Base-by-base conservation (phyloP, 2,113 vertebrate species). In the Ovis aries region DNA sequence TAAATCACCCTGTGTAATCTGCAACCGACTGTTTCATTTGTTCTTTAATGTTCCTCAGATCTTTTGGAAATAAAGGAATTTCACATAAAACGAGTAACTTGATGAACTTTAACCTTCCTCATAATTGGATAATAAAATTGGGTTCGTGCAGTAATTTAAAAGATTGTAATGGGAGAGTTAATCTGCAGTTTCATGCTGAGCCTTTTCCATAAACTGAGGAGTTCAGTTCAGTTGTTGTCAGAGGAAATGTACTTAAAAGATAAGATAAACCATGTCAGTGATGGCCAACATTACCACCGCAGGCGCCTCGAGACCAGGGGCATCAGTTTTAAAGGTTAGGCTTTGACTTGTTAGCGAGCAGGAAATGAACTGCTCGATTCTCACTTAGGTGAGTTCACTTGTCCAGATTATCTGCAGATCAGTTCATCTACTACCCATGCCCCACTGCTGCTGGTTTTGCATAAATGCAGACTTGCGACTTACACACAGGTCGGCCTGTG, bases 101-200 rank as follows among this genome's bases (percentile, higher is more conserved):
- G 93, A 88, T 71, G 95, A 98, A 97, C 96, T 96, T 97, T 80
- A 97, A 93, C 95, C 89, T 86, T 84, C n/a, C 21, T 60, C 82
- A 31, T 93, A 87, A 97, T 81, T 95, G 96, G 93, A 50, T 95
- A 92, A 95, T 93, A 96, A 97, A 95, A 97, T 29, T 60, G 88
- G 57, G 52, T 36, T n/a, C 0, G 2, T 94, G 80, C 60, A 53
- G 91, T 91, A 88, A 93, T 93, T 93, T 96, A 95, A 92, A 97
- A 67, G 77, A 45, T 36, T 45, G 59, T 19, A 94, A 95, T 62
- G 8, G 55, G 96, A 80, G 53, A 92, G 45, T 84, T 25, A 25
- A 60, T 90, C 31, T 97, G 60, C 36, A 64, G n/a, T 77, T 96
- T 88, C 64, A 43, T 17, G 25, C 15, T 8, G 12, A 82, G 55